phyloP scores from a whole-genome alignment of 2,113 vertebrate genomes.

The Amphiprion ocellaris region DNA sequence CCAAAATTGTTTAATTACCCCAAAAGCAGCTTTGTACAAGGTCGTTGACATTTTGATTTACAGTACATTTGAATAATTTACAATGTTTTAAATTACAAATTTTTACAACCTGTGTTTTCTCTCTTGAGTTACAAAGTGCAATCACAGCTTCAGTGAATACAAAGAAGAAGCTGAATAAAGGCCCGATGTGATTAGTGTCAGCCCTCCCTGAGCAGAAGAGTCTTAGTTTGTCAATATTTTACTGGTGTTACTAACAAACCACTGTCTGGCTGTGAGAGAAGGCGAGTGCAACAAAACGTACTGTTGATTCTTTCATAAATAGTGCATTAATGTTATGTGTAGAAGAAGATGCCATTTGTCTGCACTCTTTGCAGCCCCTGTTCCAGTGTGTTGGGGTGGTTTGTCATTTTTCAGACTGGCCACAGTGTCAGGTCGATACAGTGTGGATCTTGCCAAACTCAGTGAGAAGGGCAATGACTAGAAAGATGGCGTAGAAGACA shows the following conservation, averaged over 20 bases:
- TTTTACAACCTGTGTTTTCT: slow-evolving; percentile 7
- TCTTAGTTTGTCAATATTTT: not conserved
- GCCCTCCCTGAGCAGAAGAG: slow-evolving; percentile 43
- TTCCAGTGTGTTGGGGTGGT: slow-evolving; percentile 20
- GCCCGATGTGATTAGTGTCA: slow-evolving; percentile 46
- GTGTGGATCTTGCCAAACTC: slow-evolving; percentile 89
- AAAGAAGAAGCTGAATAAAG: slow-evolving; percentile 38
- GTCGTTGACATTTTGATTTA: slow-evolving; percentile 43
- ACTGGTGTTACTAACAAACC: not conserved
- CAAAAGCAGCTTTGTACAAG: slow-evolving; percentile 36
- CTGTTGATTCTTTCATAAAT: slow-evolving; percentile 34
- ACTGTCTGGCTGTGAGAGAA: not conserved
- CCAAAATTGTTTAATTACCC: slow-evolving; percentile 44
- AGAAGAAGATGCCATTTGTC: not conserved
- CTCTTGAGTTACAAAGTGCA: slow-evolving; percentile 26
- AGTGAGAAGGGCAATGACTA: slow-evolving; percentile 90
- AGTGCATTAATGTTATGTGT: slow-evolving; percentile 12
- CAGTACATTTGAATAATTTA: slow-evolving; percentile 17
- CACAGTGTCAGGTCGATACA: slow-evolving; percentile 15
- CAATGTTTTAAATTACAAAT: slow-evolving; percentile 42
- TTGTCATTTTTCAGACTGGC: not conserved
- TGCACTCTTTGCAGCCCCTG: not conserved
- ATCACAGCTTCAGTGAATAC: slow-evolving; percentile 15
- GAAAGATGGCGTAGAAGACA: slow-evolving; percentile 88
- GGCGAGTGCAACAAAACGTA: slow-evolving; percentile 4